Evolutionary conservation across 2,888 invertebrate species (phyloP).

Genomic region (Metellina segmentata): DNA sequence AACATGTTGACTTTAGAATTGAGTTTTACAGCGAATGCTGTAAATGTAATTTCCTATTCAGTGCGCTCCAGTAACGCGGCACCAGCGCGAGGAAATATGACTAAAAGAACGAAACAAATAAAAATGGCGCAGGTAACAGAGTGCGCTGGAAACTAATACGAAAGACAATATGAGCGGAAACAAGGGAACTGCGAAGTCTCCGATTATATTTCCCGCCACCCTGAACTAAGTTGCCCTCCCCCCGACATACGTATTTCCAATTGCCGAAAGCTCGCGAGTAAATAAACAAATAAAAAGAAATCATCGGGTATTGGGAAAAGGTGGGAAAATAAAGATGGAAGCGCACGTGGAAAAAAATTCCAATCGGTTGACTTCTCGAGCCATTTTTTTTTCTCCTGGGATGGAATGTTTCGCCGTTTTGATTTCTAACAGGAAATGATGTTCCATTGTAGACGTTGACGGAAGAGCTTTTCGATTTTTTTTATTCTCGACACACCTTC

Average conservation of each 20-base stretch:
- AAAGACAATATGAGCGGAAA: slow-evolving; percentile 39
- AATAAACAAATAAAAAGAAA: not conserved
- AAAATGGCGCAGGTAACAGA: not conserved
- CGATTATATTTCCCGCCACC: not conserved
- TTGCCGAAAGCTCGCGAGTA: not conserved
- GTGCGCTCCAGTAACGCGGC: slow-evolving; percentile 6
- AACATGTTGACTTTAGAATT: slow-evolving; percentile 16
- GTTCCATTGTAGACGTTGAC: slow-evolving; percentile 2
- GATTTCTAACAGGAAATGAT: slow-evolving; percentile 68
- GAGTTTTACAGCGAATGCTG: slow-evolving; percentile 26
- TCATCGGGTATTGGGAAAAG: slow-evolving; percentile 18
- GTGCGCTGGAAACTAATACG: slow-evolving; percentile 32
- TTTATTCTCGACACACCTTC: not conserved
- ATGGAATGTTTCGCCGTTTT: slow-evolving; percentile 12
- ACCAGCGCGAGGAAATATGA: slow-evolving; percentile 19
- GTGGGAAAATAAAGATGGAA: not conserved
- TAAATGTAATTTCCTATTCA: slow-evolving; percentile 41
- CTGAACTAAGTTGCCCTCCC: not conserved
- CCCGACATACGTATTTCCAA: not conserved
- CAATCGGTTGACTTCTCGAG: slow-evolving; percentile 18
- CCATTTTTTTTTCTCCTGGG: not conserved
- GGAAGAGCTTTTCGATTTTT: not conserved
- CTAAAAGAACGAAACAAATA: slow-evolving; percentile 21
- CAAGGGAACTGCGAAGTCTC: slow-evolving; percentile 14
- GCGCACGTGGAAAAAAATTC: slow-evolving; percentile 22